These are phyloP conservation scores for Julus scandinavius DNA, from an alignment of 2,888 invertebrate genomes.

Conservation along the genomic window DNA sequence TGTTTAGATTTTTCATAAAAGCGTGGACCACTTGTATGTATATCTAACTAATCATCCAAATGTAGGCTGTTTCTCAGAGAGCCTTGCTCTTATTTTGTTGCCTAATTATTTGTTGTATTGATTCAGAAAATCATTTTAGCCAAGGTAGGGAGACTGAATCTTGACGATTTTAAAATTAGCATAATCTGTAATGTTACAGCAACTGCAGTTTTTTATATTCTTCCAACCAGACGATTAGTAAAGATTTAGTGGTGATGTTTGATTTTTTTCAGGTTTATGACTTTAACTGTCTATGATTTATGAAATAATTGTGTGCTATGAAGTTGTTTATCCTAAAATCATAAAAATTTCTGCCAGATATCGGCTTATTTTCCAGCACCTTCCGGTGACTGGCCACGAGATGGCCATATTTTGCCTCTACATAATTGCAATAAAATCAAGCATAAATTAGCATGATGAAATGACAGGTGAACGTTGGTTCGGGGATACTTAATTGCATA, in stretches of 20 bases:
- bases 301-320: neutral
- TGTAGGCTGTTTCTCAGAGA: neutral
- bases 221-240: neutral
- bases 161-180: neutral
- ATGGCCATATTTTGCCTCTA: neutral
- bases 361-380: neutral
- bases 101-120: neutral
- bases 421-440: neutral
- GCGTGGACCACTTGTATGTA: slow-evolving; percentile 31
- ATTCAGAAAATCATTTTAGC: neutral
- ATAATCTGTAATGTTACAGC: neutral
- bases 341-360: neutral
- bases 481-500: neutral
- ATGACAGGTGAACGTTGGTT: neutral
- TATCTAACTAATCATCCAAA: neutral
- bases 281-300: neutral
- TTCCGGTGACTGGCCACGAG: neutral
- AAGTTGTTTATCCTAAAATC: neutral
- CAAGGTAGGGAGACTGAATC: neutral
- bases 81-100: neutral
- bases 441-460: neutral
- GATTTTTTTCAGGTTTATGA: too few species aligned
- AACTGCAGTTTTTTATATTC: neutral
- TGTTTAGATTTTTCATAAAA: slow-evolving; percentile 25
- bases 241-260: neutral